Conservation (phyloP, 2,888 invertebrate species). For the Blastobasis lacticolella region DNA sequence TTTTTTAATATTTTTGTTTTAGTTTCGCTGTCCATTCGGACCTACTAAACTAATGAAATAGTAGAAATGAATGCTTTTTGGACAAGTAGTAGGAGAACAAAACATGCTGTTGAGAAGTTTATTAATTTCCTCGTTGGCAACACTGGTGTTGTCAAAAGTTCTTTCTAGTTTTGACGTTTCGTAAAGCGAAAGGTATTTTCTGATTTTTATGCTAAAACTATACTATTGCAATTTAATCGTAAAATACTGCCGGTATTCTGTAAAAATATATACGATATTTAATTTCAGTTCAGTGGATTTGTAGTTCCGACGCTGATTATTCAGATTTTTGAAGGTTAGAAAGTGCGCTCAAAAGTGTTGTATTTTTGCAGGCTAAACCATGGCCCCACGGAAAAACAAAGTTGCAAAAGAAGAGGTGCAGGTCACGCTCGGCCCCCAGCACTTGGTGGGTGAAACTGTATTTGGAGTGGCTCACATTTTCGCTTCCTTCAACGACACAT, state of each 20-base stretch:
- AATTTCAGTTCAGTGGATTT: too few species aligned
- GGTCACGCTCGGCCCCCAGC: slow-evolving; percentile 95
- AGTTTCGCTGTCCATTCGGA: too few species aligned
- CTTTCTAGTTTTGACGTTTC: slow-evolving; percentile 70
- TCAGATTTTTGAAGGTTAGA: slow-evolving; percentile 57
- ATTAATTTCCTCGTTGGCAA: slow-evolving; percentile 12
- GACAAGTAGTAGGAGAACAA: too few species aligned
- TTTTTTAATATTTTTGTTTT: too few species aligned
- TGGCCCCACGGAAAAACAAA: slow-evolving; percentile 99
- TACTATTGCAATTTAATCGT: slow-evolving; percentile 3
- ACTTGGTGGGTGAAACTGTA: slow-evolving; percentile 96
- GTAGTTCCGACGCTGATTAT: slow-evolving; percentile 35
- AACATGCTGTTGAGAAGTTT: background rate
- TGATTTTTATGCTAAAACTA: slow-evolving; percentile 32
- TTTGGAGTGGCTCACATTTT: slow-evolving; percentile 99
- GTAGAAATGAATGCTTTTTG: too few species aligned
- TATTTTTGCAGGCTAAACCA: slow-evolving; percentile 73
- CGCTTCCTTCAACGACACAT: slow-evolving; percentile 99
- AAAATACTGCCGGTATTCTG: too few species aligned
- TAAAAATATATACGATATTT: too few species aligned
- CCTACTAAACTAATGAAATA: too few species aligned
- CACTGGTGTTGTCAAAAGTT: slow-evolving; percentile 17
- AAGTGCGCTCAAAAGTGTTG: slow-evolving; percentile 54
- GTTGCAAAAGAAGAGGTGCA: slow-evolving; percentile 97
- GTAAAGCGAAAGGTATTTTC: slow-evolving; percentile 59